Conservation (phyloP, 2,797 vertebrate genomes). For the Siniperca obscura region DNA sequence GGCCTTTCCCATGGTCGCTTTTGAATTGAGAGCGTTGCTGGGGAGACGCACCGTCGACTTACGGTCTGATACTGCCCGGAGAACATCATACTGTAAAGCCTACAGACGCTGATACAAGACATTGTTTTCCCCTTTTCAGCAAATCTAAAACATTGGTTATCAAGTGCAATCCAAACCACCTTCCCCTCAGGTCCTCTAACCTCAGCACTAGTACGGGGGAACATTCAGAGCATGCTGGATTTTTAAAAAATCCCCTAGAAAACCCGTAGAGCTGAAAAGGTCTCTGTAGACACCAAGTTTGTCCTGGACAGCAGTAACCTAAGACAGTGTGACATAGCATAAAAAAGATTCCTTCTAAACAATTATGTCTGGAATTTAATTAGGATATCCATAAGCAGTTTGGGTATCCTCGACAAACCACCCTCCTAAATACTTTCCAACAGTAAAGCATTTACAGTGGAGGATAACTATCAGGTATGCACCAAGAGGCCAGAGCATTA, state of each 20-base stretch:
- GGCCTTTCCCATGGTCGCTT: neutral
- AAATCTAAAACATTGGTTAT: neutral
- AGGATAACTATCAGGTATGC: conserved; percentile 46
- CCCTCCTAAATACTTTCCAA: conserved; percentile 22
- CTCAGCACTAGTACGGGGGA: neutral
- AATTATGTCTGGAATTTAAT: conserved; percentile 58
- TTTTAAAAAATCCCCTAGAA: neutral
- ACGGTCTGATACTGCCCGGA: neutral
- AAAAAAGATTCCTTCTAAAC: conserved; percentile 32
- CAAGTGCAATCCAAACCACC: neutral
- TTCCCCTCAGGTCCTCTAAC: neutral
- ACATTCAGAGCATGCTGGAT: neutral
- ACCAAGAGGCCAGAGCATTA: conserved; percentile 22
- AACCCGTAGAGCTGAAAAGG: neutral
- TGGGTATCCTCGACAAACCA: neutral
- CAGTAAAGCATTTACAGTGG: conserved; percentile 49
- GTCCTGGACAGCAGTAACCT: conserved; percentile 9
- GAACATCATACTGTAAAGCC: neutral
- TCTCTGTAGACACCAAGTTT: neutral
- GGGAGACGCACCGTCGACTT: neutral
- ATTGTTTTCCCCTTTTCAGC: neutral
- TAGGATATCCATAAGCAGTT: conserved; percentile 20
- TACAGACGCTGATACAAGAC: no score
- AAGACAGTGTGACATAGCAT: conserved; percentile 1
- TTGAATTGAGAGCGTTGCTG: neutral